Conservation (phyloP, 2,113 vertebrate species). For the Cyphomyrus plagiostoma region DNA sequence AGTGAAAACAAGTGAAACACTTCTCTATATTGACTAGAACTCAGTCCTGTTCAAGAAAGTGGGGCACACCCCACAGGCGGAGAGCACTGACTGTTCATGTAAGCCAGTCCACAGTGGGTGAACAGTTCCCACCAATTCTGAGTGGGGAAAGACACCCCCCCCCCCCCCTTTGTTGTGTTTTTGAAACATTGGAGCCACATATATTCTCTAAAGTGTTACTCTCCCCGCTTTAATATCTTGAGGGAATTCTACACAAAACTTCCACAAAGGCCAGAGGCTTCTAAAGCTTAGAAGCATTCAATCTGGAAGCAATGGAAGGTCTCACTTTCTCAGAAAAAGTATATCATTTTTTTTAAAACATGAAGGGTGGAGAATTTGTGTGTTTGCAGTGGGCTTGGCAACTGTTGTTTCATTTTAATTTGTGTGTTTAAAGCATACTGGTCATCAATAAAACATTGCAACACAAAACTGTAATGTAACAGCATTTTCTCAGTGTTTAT, state of each 20-base stretch:
- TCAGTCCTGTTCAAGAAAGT: neutral
- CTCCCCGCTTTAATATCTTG: slow-evolving; percentile 12
- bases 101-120: neutral
- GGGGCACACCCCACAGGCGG: neutral
- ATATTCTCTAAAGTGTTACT: neutral
- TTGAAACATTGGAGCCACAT: slow-evolving; percentile 16
- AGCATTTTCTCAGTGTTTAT: neutral
- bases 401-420: neutral
- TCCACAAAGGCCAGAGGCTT: slow-evolving; percentile 4
- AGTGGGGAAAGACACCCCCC: neutral
- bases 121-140: neutral
- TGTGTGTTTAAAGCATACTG: slow-evolving; percentile 29
- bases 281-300: slow-evolving; percentile 6
- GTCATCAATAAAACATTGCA: slow-evolving; percentile 33
- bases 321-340: neutral
- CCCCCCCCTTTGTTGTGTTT: neutral
- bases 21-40: neutral
- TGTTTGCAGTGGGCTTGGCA: neutral
- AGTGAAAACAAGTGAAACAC: neutral
- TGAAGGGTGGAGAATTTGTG: neutral
- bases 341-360: neutral
- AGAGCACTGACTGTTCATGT: neutral
- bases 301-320: slow-evolving; percentile 15
- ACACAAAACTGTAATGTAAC: neutral
- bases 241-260: slow-evolving; percentile 11